phyloP scores from a whole-genome alignment of 1,140 invertebrate species.

The Nylanderia fulva region DNA sequence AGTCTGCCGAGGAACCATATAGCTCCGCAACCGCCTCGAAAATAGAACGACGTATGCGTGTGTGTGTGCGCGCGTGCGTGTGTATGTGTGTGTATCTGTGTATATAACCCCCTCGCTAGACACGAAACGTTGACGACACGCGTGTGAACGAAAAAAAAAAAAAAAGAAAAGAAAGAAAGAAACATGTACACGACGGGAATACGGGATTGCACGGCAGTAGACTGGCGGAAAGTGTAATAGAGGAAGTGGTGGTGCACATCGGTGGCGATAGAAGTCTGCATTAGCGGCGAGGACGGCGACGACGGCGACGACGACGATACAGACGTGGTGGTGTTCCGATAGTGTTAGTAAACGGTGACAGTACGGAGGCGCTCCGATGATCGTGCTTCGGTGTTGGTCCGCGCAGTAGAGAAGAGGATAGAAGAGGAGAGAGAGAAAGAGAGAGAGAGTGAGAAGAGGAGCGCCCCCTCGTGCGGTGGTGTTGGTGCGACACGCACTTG shows the following conservation, averaged over 20 bases:
- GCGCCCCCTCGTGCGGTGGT: slow-evolving; percentile 27
- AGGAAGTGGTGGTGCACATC: slow-evolving; percentile 52
- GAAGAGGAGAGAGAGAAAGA: neutral
- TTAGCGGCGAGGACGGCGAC: slow-evolving; percentile 29
- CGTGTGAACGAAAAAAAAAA: too few relatives aligned
- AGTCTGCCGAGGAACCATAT: neutral
- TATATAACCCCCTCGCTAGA: too few relatives aligned
- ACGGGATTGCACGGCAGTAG: slow-evolving; percentile 60
- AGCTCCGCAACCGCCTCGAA: slow-evolving; percentile 18
- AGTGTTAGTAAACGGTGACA: slow-evolving; percentile 32
- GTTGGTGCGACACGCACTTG: slow-evolving; percentile 63
- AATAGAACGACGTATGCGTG: slow-evolving; percentile 45
- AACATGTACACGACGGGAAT: slow-evolving; percentile 65
- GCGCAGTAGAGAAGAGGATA: neutral
- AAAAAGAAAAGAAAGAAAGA: too few relatives aligned
- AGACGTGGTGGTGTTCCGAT: neutral
- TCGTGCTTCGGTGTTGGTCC: slow-evolving; percentile 59
- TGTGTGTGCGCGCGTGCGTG: too few relatives aligned
- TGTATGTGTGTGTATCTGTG: too few relatives aligned
- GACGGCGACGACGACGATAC: slow-evolving; percentile 11
- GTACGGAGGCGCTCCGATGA: slow-evolving; percentile 59
- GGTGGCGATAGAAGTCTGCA: slow-evolving; percentile 59
- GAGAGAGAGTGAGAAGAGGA: neutral
- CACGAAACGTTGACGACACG: neutral
- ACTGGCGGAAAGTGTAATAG: slow-evolving; percentile 72